A percentile compares a stretch with the other conserved stretches of the same genome.
Conservation (phyloP, 2,113 vertebrate genomes). For the Struthidea cinerea region DNA sequence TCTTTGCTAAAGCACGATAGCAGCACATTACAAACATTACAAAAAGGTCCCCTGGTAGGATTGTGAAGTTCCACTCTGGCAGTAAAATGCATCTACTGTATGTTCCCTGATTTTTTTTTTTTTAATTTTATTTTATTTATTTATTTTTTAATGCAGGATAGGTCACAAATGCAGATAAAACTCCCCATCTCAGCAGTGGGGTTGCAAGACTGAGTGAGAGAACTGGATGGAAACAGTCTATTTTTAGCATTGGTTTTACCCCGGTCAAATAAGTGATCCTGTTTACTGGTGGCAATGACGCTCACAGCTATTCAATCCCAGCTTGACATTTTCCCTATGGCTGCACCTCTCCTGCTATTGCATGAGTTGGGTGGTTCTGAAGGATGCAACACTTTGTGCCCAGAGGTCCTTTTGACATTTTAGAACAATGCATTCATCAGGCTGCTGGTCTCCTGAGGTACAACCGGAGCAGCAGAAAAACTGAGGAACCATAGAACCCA, state of each 20-base stretch:
- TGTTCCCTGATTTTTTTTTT: constrained; percentile 27
- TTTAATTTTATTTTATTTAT: neutral
- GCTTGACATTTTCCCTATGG: constrained; percentile 29
- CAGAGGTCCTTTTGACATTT: constrained; percentile 50
- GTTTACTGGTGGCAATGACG: neutral
- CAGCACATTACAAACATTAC: constrained; percentile 74
- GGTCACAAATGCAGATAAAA: constrained; percentile 41
- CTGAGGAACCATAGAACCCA: neutral
- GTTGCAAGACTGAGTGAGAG: neutral
- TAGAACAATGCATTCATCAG: constrained; percentile 37
- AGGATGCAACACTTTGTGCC: neutral
- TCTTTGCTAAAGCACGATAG: constrained; percentile 74
- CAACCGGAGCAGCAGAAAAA: neutral
- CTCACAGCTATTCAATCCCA: neutral
- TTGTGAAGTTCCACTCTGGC: constrained; percentile 71
- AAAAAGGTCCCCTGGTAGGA: constrained; percentile 70
- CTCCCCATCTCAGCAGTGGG: neutral
- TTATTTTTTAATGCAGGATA: neutral
- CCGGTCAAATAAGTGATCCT: neutral
- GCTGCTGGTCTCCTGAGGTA: constrained; percentile 18
- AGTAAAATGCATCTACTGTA: constrained; percentile 67
- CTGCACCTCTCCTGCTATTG: neutral
- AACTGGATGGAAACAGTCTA: neutral
- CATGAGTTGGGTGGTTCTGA: constrained; percentile 29
- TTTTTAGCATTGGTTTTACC: neutral